These are phyloP conservation scores for Apostichopus parvimensis DNA, from an alignment of 35 echinoderm and acorn worm genomes.

Conservation along the genomic window DNA sequence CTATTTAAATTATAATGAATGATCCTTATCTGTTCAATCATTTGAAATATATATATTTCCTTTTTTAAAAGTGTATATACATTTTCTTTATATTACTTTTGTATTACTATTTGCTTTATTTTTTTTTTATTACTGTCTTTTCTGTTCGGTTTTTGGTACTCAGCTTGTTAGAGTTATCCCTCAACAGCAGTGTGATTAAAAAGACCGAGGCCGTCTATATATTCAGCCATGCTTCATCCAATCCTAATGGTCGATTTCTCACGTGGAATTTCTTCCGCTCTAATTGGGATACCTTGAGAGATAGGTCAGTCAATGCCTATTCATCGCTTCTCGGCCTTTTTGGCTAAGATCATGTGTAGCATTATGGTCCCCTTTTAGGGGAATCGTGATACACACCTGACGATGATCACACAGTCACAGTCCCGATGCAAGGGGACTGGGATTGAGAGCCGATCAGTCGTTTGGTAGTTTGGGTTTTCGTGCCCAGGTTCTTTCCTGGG, in stretches of 20 bases:
- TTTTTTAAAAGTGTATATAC: neutral
- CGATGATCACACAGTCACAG: too few relatives aligned
- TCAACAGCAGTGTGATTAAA: slow-evolving; percentile 50
- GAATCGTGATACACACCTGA: too few relatives aligned
- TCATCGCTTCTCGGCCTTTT: neutral
- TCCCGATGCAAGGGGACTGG: too few relatives aligned
- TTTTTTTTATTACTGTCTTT: neutral
- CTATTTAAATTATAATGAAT: too few relatives aligned
- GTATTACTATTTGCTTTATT: neutral
- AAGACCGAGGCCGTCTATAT: slow-evolving; percentile 30
- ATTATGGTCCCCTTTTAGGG: too few relatives aligned
- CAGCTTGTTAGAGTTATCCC: slow-evolving; percentile 44
- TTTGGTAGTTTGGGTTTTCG: too few relatives aligned
- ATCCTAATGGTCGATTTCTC: slow-evolving; percentile 18
- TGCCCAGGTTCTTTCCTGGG: too few relatives aligned
- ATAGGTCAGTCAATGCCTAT: slow-evolving; percentile 35
- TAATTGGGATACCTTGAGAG: slow-evolving; percentile 39
- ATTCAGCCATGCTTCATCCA: slow-evolving; percentile 9
- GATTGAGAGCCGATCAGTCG: too few relatives aligned
- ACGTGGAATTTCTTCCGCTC: slow-evolving; percentile 53
- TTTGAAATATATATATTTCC: neutral
- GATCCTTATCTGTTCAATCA: too few relatives aligned
- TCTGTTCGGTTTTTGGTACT: slow-evolving; percentile 6
- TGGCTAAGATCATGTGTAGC: too few relatives aligned
- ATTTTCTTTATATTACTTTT: neutral